phyloP scores from a whole-genome alignment of 35 echinoderm and acorn worm genomes.

The Nesometra sesokonis region DNA sequence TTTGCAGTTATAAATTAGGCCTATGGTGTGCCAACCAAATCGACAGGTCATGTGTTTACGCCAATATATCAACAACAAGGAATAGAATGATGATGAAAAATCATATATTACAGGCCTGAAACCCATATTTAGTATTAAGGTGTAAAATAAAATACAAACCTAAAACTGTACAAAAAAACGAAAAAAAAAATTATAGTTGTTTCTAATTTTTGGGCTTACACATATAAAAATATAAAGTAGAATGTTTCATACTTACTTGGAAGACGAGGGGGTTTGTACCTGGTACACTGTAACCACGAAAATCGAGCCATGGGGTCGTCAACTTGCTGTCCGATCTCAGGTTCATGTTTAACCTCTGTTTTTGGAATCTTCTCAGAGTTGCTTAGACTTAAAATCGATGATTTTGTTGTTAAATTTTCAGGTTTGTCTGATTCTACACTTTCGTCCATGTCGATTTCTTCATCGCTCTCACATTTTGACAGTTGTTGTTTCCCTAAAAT shows the following conservation, averaged over 20 bases:
- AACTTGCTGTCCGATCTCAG: neutral
- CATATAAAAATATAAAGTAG: too few relatives aligned
- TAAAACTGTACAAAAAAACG: too few relatives aligned
- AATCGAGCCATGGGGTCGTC: slow-evolving; percentile 84
- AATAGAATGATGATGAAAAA: too few relatives aligned
- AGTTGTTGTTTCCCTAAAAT: slow-evolving; percentile 22
- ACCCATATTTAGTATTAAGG: too few relatives aligned
- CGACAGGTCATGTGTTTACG: too few relatives aligned
- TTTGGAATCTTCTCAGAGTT: neutral
- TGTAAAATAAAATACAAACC: too few relatives aligned
- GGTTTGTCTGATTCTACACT: neutral
- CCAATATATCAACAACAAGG: too few relatives aligned
- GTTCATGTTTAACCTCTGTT: neutral
- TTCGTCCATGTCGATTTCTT: neutral
- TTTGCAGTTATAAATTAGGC: too few relatives aligned
- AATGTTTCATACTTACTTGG: slow-evolving; percentile 55
- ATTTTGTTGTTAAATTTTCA: neutral
- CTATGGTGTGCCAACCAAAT: too few relatives aligned
- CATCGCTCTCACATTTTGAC: slow-evolving; percentile 9
- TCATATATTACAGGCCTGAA: too few relatives aligned
- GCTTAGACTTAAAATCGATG: neutral
- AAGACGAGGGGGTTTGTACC: slow-evolving; percentile 90
- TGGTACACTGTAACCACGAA: slow-evolving; percentile 93
- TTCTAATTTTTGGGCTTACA: too few relatives aligned
- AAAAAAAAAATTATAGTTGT: too few relatives aligned